Evolutionary conservation across 2,113 vertebrate species (phyloP).

Genomic region (Notothenia rossii): DNA sequence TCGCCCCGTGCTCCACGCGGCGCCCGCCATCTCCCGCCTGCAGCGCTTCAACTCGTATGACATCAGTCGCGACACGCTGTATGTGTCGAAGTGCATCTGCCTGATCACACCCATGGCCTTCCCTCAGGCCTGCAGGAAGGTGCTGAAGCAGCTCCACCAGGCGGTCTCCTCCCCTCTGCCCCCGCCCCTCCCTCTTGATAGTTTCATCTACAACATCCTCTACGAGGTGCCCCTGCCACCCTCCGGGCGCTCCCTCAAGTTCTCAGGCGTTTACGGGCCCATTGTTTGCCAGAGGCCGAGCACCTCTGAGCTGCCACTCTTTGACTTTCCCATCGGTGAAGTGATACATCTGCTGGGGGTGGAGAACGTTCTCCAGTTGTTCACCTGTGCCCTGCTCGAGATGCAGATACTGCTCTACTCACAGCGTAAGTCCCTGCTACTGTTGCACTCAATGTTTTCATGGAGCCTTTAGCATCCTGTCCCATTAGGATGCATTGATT

Average conservation of each 20-base stretch:
- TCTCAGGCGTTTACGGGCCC: constrained; percentile 95
- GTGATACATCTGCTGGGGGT: constrained; percentile 95
- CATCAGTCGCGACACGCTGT: constrained; percentile 96
- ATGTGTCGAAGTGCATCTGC: constrained; percentile 98
- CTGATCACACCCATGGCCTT: constrained; percentile 98
- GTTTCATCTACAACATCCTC: constrained; percentile 98
- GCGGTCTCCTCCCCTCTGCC: constrained; percentile 94
- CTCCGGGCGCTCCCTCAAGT: constrained; percentile 94
- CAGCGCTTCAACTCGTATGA: constrained; percentile 99
- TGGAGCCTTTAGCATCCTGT: background rate
- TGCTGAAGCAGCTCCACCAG: constrained; percentile 93
- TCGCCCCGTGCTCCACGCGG: constrained; percentile 84
- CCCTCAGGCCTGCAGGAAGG: constrained; percentile 93
- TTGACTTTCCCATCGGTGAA: constrained; percentile 93
- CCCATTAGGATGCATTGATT: constrained; percentile 6
- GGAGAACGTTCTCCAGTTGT: constrained; percentile 97
- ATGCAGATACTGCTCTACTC: constrained; percentile 99
- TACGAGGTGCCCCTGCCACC: constrained; percentile 98
- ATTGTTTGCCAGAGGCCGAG: constrained; percentile 97
- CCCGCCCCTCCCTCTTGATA: constrained; percentile 95
- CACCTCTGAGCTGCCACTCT: constrained; percentile 93
- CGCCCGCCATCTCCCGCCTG: constrained; percentile 91
- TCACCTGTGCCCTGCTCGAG: constrained; percentile 97
- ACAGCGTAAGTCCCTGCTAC: constrained; percentile 89
- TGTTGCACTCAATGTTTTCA: background rate